Percentiles rank a stretch among this genome's conserved stretches.
phyloP scores from a whole-genome alignment of 2,113 vertebrate species.

The Seriola rivoliana region DNA sequence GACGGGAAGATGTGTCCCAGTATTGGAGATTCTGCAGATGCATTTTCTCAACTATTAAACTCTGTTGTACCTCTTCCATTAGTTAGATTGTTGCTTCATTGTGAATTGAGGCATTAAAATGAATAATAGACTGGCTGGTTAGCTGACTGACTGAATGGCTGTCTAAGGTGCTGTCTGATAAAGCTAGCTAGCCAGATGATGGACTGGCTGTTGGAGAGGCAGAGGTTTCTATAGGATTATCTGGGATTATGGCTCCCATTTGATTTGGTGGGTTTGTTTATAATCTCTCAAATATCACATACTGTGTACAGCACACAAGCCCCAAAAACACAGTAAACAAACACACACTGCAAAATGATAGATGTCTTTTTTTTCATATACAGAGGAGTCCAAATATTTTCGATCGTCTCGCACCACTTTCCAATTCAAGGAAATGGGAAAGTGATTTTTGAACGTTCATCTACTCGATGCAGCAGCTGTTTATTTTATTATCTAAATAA shows the following conservation, averaged over 20 bases:
- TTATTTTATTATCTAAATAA: background rate
- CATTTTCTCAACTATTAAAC: background rate
- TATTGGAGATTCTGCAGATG: background rate
- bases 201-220: constrained; percentile 39
- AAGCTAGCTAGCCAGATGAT: constrained; percentile 48
- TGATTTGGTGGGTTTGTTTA: constrained; percentile 53
- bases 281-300: constrained; percentile 61
- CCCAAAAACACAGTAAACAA: constrained; percentile 14
- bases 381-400: background rate
- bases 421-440: no score
- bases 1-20: background rate
- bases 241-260: constrained; percentile 66
- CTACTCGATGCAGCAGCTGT: background rate
- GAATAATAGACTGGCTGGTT: background rate
- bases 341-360: background rate
- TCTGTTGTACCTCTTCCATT: background rate
- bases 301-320: constrained; percentile 25
- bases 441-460: no score
- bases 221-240: constrained; percentile 73
- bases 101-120: background rate
- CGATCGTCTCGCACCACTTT: no score
- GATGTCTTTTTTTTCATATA: background rate
- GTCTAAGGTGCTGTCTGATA: background rate
- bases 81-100: no score
- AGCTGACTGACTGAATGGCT: background rate